phyloP scores from a whole-genome alignment of 2,888 invertebrate genomes.

The Mesopsocus fuscifrons region DNA sequence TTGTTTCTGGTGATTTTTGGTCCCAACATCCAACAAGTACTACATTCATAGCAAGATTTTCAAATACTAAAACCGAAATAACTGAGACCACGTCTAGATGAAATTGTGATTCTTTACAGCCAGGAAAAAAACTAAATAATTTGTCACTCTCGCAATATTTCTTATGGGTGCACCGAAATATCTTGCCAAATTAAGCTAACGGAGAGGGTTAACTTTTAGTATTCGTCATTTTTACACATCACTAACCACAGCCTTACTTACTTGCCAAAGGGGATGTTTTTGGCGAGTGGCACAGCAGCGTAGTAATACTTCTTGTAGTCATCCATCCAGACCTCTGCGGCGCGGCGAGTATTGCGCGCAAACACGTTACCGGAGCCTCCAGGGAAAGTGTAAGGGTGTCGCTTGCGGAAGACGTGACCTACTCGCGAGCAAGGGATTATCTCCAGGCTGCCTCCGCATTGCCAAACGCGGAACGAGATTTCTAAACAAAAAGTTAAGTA shows the following conservation, averaged over 20 bases:
- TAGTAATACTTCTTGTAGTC: slow-evolving; percentile 95
- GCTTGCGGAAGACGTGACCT: slow-evolving; percentile 85
- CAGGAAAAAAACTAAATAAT: too few species aligned
- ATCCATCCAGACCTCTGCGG: slow-evolving; percentile 99
- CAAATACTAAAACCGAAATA: too few species aligned
- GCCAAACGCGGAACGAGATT: slow-evolving; percentile 83
- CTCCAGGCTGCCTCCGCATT: slow-evolving; percentile 91
- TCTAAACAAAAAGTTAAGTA: slow-evolving; percentile 28
- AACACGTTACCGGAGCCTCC: slow-evolving; percentile 95
- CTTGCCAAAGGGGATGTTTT: slow-evolving; percentile 79
- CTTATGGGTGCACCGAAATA: too few species aligned
- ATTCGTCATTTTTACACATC: too few species aligned
- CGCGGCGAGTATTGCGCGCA: slow-evolving; percentile 84
- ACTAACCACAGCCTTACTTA: slow-evolving; percentile 29
- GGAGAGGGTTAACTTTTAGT: too few species aligned
- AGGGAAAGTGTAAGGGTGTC: slow-evolving; percentile 97
- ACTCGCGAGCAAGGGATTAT: slow-evolving; percentile 94
- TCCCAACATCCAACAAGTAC: too few species aligned
- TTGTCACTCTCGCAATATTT: too few species aligned
- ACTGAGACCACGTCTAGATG: too few species aligned
- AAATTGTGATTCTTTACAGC: too few species aligned
- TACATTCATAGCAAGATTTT: too few species aligned
- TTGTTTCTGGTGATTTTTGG: too few species aligned
- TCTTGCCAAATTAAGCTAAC: too few species aligned
- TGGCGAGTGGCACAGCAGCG: slow-evolving; percentile 74